Conservation (phyloP, 1,140 invertebrate genomes). For the Drosophila miranda region DNA sequence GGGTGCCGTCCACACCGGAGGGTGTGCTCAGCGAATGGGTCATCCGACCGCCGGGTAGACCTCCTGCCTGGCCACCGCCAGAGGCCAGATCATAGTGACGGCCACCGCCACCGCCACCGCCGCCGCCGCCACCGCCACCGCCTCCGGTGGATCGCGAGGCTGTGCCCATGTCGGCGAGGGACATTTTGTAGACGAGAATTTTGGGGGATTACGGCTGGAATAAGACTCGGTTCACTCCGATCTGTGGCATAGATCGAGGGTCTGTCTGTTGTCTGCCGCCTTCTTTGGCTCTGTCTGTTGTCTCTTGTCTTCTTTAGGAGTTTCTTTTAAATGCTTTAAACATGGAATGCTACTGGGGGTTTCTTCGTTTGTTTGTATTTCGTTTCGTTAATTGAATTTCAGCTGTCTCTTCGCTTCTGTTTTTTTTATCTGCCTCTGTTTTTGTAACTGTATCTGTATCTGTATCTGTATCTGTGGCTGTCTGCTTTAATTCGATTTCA, state of each 20-base stretch:
- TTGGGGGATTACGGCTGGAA: conserved; percentile 48
- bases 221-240: conserved; percentile 11
- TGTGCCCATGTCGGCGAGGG: conserved; percentile 80
- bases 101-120: conserved; percentile 32
- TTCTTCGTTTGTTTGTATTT: conserved; percentile 6
- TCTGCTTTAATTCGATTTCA: conserved; percentile 48
- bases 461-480: conserved; percentile 36
- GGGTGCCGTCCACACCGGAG: conserved; percentile 90
- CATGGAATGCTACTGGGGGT: conserved; percentile 65
- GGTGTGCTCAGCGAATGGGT: conserved; percentile 92
- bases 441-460: conserved; percentile 34
- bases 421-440: conserved; percentile 37
- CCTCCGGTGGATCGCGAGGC: conserved; percentile 57
- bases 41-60: conserved; percentile 84
- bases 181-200: conserved; percentile 81
- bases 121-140: not conserved
- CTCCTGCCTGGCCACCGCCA: conserved; percentile 46
- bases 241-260: conserved; percentile 47
- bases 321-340: conserved; percentile 49
- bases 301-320: conserved; percentile 23
- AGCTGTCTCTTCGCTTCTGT: too few species aligned
- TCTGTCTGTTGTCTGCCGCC: not conserved
- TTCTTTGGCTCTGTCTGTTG: conserved; percentile 16
- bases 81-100: conserved; percentile 31
- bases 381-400: conserved; percentile 43